Conservation (phyloP, 2,113 vertebrate species). For the Miniopterus natalensis region DNA sequence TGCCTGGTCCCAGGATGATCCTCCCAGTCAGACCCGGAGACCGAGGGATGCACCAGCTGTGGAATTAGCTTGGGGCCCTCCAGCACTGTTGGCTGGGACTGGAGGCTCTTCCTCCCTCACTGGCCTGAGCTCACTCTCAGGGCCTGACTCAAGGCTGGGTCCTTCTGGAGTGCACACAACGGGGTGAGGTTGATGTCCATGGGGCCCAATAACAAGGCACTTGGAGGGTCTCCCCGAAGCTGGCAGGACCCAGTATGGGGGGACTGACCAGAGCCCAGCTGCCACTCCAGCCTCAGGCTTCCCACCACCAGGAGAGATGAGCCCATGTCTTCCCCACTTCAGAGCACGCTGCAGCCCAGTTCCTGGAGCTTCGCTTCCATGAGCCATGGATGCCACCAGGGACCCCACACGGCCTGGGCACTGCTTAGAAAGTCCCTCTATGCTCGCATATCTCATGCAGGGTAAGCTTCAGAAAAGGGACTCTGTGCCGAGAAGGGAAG, state of each 20-base stretch:
- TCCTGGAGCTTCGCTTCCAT: background rate
- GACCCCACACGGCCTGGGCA: background rate
- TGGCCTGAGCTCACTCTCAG: background rate
- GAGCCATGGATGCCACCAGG: background rate
- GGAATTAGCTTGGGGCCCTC: background rate
- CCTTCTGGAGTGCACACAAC: background rate
- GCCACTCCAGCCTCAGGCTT: background rate
- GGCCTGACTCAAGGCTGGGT: background rate
- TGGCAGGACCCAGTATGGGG: background rate
- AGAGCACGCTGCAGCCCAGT: too few species aligned
- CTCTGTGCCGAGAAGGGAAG: background rate
- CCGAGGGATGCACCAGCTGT: background rate
- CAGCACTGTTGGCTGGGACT: too few species aligned
- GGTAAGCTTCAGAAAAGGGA: accelerated
- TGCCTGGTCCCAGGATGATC: too few species aligned
- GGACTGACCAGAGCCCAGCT: background rate
- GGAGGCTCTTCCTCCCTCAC: background rate
- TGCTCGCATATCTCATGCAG: background rate
- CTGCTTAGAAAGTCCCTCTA: background rate
- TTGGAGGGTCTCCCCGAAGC: background rate
- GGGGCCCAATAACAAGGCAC: background rate
- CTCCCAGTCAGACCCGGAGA: background rate
- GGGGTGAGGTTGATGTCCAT: accelerated
- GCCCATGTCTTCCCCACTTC: background rate
- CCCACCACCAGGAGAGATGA: background rate